Conservation (phyloP, 2,113 vertebrate species). For the Bostrychus sinensis region DNA sequence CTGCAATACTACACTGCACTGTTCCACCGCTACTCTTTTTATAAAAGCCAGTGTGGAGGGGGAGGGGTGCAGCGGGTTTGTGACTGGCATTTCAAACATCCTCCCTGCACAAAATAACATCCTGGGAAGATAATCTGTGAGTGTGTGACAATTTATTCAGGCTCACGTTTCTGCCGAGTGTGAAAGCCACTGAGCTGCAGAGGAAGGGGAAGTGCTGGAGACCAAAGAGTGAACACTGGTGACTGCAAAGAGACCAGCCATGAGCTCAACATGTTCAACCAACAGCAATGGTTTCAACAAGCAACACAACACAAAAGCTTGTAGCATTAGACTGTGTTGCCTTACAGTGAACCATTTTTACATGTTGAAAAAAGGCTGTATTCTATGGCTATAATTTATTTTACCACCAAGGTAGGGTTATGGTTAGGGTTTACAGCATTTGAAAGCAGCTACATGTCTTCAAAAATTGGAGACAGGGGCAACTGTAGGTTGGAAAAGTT, state of each 20-base stretch:
- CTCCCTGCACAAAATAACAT: slow-evolving; percentile 77
- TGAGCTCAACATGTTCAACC: neutral
- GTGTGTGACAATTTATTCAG: slow-evolving; percentile 80
- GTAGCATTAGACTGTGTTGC: too few species aligned
- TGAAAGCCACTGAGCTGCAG: slow-evolving; percentile 62
- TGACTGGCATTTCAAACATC: slow-evolving; percentile 80
- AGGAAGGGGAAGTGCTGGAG: slow-evolving; percentile 58
- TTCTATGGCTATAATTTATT: too few species aligned
- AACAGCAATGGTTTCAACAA: slow-evolving; percentile 18
- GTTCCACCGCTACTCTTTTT: slow-evolving; percentile 57
- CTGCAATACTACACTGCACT: slow-evolving; percentile 62
- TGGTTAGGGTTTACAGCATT: too few species aligned
- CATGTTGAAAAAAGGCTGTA: too few species aligned
- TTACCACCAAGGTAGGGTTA: too few species aligned
- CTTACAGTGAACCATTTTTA: too few species aligned
- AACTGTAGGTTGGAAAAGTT: too few species aligned
- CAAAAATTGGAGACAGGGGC: too few species aligned
- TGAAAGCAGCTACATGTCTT: too few species aligned
- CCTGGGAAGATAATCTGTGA: slow-evolving; percentile 77
- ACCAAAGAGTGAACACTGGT: slow-evolving; percentile 43
- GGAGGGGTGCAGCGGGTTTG: slow-evolving; percentile 53
- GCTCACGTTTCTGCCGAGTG: slow-evolving; percentile 77
- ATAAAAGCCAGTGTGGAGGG: slow-evolving; percentile 57
- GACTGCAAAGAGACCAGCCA: slow-evolving; percentile 45
- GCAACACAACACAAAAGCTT: slow-evolving; percentile 27